A percentile compares a stretch with the other conserved stretches of the same genome.
Evolutionary conservation across 2,797 vertebrate species (phyloP).

Genomic region (Peromyscus nudipes): DNA sequence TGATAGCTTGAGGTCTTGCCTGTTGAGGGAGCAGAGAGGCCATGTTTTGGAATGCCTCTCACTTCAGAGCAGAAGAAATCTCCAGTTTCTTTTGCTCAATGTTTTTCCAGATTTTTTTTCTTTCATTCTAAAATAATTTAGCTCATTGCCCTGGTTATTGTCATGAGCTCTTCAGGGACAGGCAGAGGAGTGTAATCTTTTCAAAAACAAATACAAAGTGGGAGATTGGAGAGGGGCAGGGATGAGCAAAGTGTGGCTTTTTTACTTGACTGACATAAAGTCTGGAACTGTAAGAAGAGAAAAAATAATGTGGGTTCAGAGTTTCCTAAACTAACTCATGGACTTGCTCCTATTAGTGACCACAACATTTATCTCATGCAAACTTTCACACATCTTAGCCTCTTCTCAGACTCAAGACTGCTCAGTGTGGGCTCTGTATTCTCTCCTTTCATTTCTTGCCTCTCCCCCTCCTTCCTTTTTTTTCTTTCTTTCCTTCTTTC

Average conservation of each 20-base stretch:
- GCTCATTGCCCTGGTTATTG: conserved; percentile 60
- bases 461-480: accelerated
- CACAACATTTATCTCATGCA: neutral
- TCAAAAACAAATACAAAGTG: conserved; percentile 67
- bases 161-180: conserved; percentile 70
- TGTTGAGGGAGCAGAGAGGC: conserved; percentile 63
- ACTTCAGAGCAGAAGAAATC: conserved; percentile 75
- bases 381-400: conserved; percentile 29
- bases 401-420: conserved; percentile 1
- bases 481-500: accelerated
- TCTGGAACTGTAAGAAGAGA: conserved; percentile 33
- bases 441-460: neutral
- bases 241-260: neutral
- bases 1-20: conserved; percentile 49
- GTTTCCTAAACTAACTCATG: conserved; percentile 62
- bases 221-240: conserved; percentile 37
- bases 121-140: conserved; percentile 67
- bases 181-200: conserved; percentile 74
- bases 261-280: conserved; percentile 72
- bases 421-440: neutral
- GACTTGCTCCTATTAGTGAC: conserved; percentile 41
- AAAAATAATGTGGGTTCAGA: conserved; percentile 50
- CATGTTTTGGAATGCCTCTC: conserved; percentile 56
- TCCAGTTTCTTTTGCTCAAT: conserved; percentile 72
- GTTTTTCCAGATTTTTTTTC: conserved; percentile 73